A percentile compares a stretch with the other conserved stretches of the same genome.
phyloP scores from a whole-genome alignment of 92 coral and sea anemone genomes.

The Plumapathes pennacea region DNA sequence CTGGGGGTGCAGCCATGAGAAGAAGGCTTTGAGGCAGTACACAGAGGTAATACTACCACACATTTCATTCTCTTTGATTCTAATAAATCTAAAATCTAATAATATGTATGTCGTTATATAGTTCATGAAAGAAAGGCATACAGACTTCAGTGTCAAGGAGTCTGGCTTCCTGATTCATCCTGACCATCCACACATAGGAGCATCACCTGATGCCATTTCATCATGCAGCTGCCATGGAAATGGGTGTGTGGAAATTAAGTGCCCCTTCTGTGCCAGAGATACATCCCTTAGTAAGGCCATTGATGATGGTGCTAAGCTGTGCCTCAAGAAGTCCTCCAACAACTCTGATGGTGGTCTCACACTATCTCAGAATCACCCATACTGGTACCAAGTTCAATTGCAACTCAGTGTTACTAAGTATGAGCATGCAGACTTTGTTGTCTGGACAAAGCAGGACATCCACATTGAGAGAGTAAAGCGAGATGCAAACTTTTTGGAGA shows the following conservation, averaged over 20 bases:
- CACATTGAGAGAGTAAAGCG: slow-evolving; percentile 45
- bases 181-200: slow-evolving; percentile 54
- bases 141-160: slow-evolving; percentile 24
- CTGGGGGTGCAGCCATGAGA: slow-evolving; percentile 58
- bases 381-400: slow-evolving; percentile 56
- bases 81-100: no score
- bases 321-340: slow-evolving; percentile 6
- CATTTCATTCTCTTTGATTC: not conserved
- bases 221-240: slow-evolving; percentile 50
- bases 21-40: slow-evolving; percentile 37
- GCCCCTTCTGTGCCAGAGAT: slow-evolving; percentile 37
- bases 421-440: slow-evolving; percentile 57
- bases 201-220: slow-evolving; percentile 54
- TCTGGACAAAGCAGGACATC: slow-evolving; percentile 55
- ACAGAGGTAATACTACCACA: slow-evolving; percentile 17
- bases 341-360: slow-evolving; percentile 2
- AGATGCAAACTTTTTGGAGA: slow-evolving; percentile 40
- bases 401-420: slow-evolving; percentile 24
- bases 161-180: slow-evolving; percentile 44
- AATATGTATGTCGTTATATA: no score
- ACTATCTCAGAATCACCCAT: slow-evolving; percentile 39
- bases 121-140: slow-evolving; percentile 41
- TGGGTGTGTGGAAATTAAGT: slow-evolving; percentile 52
- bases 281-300: slow-evolving; percentile 9
- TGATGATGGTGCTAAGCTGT: not conserved